These are phyloP conservation scores for Phalangium opilio DNA, from an alignment of 2,888 invertebrate species.

Conservation along the genomic window DNA sequence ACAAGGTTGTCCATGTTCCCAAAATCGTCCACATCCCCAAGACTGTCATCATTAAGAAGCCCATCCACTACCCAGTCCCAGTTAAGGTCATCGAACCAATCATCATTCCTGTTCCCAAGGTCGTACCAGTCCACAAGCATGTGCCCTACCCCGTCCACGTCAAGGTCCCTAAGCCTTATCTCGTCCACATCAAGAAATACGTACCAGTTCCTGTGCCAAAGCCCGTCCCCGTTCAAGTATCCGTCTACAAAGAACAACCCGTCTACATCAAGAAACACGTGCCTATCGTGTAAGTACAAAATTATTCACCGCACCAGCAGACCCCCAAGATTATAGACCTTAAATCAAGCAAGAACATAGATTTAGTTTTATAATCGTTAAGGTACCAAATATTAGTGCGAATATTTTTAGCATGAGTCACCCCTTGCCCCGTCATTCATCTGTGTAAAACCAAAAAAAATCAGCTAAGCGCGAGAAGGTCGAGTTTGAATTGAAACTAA, in stretches of 20 bases:
- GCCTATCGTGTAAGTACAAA: constrained; percentile 22
- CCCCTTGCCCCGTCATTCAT: no score
- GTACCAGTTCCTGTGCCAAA: constrained; percentile 22
- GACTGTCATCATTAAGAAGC: constrained; percentile 3
- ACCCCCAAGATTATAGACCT: no score
- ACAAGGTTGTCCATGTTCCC: constrained; percentile 17
- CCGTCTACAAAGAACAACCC: constrained; percentile 22
- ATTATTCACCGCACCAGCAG: no score
- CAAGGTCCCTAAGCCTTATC: constrained; percentile 20
- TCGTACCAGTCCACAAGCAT: constrained; percentile 21
- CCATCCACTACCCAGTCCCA: constrained; percentile 1
- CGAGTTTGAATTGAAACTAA: no score
- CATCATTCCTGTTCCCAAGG: constrained; percentile 15
- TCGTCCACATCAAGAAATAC: constrained; percentile 19
- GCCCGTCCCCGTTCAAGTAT: constrained; percentile 21
- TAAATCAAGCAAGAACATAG: no score
- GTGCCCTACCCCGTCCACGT: constrained; percentile 13
- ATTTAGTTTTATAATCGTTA: no score
- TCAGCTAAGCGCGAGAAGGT: no score
- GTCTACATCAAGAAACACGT: constrained; percentile 22
- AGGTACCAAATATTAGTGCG: no score
- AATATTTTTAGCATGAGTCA: no score
- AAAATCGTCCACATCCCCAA: constrained; percentile 12
- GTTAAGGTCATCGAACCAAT: constrained; percentile 12
- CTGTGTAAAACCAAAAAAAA: no score